Evolutionary conservation across 1,140 invertebrate genomes (phyloP), one percentile per base, ranked within the genome.

Genomic region (Anagrus nilaparvatae): DNA sequence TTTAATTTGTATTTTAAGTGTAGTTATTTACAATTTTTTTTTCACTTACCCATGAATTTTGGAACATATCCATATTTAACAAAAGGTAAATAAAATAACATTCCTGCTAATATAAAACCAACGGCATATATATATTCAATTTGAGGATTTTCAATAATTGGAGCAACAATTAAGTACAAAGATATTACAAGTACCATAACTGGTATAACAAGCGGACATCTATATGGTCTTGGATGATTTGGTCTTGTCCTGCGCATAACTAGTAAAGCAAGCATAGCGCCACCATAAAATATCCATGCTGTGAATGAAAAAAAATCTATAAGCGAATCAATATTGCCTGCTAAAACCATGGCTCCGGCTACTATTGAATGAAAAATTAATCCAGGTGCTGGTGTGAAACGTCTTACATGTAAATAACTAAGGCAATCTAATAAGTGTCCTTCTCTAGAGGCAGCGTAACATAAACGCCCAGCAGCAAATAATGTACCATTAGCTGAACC

Each of bases 231-330:
- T 21, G 84, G 84, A 66, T 84, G 81, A 64, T 92, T 82, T 39
- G 87, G 87, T 67, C 84, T 84, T 39, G 85, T 92, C 54, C 75
- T 79, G 56, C 90, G 70, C 80, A 95, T 86, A 10, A 92, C 82
- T 50, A 96, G 77, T 9, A 96, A 66, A 4, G 88, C 84, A 25
- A 89, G 54, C 83, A 93, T 92, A 4, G 87, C 77, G 44, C 87
- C 81, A 17, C 88, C 90, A 61, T 94, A 95, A 70, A 94, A 94
- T 55, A 94, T 87, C 91, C 90, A 95, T 3, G 88, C 87, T 27
- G 87, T 88, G 63, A 95, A 94, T 55, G 87, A 91, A 72, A 96
- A 94, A 74, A 95, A 92, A 59, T 94, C 88, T 54, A 96, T 94
- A 44, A 96, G 67, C 10, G 82, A 87, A 56, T 85, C 82, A 41